Conservation (phyloP, 2,888 invertebrate genomes). For the Sialis lutaria region DNA sequence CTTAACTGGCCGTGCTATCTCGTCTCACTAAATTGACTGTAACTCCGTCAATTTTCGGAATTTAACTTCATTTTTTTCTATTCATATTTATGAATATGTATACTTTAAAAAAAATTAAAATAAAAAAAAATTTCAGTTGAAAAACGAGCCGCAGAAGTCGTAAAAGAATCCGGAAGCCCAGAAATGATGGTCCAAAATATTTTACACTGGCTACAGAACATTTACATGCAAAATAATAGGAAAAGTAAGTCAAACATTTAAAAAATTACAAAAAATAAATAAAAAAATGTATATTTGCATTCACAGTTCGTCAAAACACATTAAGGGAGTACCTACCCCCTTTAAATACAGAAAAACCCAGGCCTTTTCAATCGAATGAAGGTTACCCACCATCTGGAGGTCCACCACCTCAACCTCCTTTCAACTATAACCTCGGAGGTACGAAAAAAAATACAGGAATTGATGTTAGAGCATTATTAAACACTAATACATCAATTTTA, state of each 20-base stretch:
- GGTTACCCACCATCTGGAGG: slow-evolving; percentile 10
- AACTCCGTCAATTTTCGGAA: too few species aligned
- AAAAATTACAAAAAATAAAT: not conserved
- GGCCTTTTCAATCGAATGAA: slow-evolving; percentile 38
- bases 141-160: slow-evolving; percentile 12
- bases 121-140: too few species aligned
- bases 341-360: slow-evolving; percentile 44
- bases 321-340: slow-evolving; percentile 39
- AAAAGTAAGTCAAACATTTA: slow-evolving; percentile 26
- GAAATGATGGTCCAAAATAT: slow-evolving; percentile 61
- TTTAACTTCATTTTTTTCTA: too few species aligned
- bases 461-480: too few species aligned
- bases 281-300: not conserved
- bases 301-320: slow-evolving; percentile 41
- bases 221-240: slow-evolving; percentile 40
- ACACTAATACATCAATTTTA: too few species aligned
- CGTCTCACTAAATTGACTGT: too few species aligned
- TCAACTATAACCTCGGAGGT: not conserved
- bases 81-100: too few species aligned
- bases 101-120: too few species aligned
- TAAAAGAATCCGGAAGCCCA: slow-evolving; percentile 34
- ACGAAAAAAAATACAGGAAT: too few species aligned
- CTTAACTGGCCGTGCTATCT: too few species aligned
- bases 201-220: slow-evolving; percentile 56
- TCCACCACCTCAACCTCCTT: slow-evolving; percentile 8